Conservation (phyloP, 1,140 invertebrate species). For the Pseudoatta argentina region DNA sequence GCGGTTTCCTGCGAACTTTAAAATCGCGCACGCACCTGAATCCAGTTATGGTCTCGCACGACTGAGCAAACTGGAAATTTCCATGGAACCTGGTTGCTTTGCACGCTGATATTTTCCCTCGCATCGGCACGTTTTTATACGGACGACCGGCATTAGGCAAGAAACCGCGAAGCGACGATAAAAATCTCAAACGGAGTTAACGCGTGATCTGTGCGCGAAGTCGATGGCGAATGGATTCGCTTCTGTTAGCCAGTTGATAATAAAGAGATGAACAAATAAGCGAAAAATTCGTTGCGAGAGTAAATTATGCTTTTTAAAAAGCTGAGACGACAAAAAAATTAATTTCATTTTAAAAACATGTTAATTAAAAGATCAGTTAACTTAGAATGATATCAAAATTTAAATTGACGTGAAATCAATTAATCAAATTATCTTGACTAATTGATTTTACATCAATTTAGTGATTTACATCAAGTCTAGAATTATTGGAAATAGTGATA, state of each 20-base stretch:
- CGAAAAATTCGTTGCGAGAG: not conserved
- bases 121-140: slow-evolving; percentile 47
- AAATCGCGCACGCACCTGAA: slow-evolving; percentile 64
- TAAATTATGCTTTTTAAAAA: not conserved
- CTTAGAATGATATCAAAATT: not conserved
- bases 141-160: slow-evolving; percentile 48
- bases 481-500: not conserved
- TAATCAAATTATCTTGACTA: not conserved
- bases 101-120: slow-evolving; percentile 59
- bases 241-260: slow-evolving; percentile 40
- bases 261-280: slow-evolving; percentile 9
- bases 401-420: not conserved
- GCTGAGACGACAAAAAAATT: not conserved
- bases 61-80: slow-evolving; percentile 75
- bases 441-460: too few relatives aligned
- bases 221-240: slow-evolving; percentile 58
- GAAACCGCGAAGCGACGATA: slow-evolving; percentile 61
- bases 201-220: slow-evolving; percentile 44
- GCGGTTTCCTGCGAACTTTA: slow-evolving; percentile 54
- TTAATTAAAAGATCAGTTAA: not conserved
- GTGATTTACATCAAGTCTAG: too few relatives aligned
- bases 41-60: slow-evolving; percentile 70
- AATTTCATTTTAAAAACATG: not conserved
- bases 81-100: slow-evolving; percentile 62
- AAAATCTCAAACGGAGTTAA: slow-evolving; percentile 51